A percentile compares a stretch with the other conserved stretches of the same genome.
phyloP scores from a whole-genome alignment of 2,888 invertebrate genomes.

The Oscheius sp. region DNA sequence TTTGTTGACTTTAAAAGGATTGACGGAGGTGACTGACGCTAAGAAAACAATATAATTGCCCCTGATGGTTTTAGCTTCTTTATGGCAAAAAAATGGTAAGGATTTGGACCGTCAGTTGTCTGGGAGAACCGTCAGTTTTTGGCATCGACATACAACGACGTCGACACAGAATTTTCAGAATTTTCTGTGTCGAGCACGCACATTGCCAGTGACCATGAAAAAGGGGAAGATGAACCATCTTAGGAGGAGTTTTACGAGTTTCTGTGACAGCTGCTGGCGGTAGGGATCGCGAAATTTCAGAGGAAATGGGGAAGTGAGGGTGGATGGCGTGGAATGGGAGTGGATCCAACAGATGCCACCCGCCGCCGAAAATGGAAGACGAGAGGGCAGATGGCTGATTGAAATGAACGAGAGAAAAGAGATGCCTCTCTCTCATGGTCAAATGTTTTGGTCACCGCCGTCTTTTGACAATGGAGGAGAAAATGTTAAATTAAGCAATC shows the following conservation, averaged over 20 bases:
- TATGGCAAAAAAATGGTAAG: neutral
- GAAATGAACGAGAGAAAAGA: neutral
- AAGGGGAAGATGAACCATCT: slow-evolving; percentile 1
- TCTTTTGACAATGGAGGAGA: too few relatives aligned
- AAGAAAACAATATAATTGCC: too few relatives aligned
- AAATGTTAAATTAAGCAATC: too few relatives aligned
- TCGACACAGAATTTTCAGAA: too few relatives aligned
- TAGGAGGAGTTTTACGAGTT: slow-evolving; percentile 22
- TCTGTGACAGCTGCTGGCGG: slow-evolving; percentile 27
- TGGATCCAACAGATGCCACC: slow-evolving; percentile 8
- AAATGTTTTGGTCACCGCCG: neutral
- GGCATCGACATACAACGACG: too few relatives aligned
- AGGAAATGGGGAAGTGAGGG: neutral
- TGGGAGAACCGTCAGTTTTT: too few relatives aligned
- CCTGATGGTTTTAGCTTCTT: neutral
- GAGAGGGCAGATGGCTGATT: slow-evolving; percentile 24
- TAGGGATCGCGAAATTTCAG: neutral
- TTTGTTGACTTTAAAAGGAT: slow-evolving; percentile 14
- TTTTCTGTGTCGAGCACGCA: too few relatives aligned
- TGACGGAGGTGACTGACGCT: neutral
- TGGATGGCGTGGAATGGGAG: neutral
- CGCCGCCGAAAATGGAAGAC: neutral
- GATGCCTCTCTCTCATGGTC: neutral
- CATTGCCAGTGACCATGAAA: neutral
- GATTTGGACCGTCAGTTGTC: too few relatives aligned